Base-by-base conservation (phyloP, 2,797 vertebrate species). In the Sphenopsis melanotis region DNA sequence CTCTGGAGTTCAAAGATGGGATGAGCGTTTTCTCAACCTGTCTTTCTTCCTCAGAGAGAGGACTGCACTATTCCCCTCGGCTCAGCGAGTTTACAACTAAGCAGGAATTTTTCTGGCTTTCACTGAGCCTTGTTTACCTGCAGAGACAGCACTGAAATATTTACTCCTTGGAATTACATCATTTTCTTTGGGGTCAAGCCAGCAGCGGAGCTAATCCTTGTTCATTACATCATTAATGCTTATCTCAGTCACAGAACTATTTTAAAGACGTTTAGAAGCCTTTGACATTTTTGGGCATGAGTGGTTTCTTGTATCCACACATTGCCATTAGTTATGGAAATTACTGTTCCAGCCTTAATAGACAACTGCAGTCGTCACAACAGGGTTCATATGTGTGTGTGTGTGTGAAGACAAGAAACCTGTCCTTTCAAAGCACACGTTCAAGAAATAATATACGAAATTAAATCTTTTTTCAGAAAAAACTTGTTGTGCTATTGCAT, bases 181-280 rank as follows among this genome's bases (percentile, higher is more conserved):
- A 85, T 95, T 80, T 83, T 16, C 24, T 65, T 71, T 94, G 91
- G 89, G 81, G 46, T 74, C n/a, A 77, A 96, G 85, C 57, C 94
- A 96, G 71, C 50, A 87, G 65, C 16, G 42, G 66, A 95, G 75
- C 85, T 97, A 96, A 97, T 97, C 93, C 92, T 95, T 64, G 77
- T 75, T 96, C 87, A 95, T 96, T 97, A 93, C 78, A 82, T 89
- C 91, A 59, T 82, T 96, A 96, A 92, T 93, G 89, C 42, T 97
- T 92, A 94, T 95, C 92, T 97, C 96, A 90, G 90, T 64, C 95
- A 97, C 19, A 87, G 83, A 96, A 97, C 59, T 87, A 47, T 96
- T 97, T 97, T 92, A 86, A 95, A 96, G 63, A 87, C 53, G 21
- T 84, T 91, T 89, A 79, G 52, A 96, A 96, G 66, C 92, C 91